Evolutionary conservation across 1,140 invertebrate species (phyloP).

Genomic region (Ceratosolen solmsi): DNA sequence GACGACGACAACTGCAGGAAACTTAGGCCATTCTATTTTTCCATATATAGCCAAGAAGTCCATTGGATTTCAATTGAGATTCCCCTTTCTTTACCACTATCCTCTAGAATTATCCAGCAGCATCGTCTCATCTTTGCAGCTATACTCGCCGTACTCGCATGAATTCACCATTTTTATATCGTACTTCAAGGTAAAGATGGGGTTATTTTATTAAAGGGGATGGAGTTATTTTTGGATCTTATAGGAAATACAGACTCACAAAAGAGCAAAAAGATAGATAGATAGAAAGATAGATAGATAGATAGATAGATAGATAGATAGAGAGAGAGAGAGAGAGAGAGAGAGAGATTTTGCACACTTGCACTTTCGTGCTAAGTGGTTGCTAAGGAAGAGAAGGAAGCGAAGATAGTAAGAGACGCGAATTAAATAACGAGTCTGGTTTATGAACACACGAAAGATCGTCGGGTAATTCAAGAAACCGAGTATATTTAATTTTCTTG

Average conservation of each 20-base stretch:
- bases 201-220: neutral
- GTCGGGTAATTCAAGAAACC: neutral
- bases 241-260: neutral
- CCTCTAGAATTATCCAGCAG: neutral
- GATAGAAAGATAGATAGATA: no score
- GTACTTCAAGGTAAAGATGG: constrained; percentile 15
- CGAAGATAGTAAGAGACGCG: neutral
- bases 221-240: constrained; percentile 32
- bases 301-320: neutral
- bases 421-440: neutral
- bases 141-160: neutral
- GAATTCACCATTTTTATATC: constrained; percentile 19
- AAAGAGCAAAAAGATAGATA: neutral
- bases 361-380: constrained; percentile 31
- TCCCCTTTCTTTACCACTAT: neutral
- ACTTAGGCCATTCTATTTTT: constrained; percentile 42
- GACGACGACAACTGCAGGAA: neutral
- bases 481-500: constrained; percentile 1
- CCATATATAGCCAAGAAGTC: constrained; percentile 36
- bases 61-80: constrained; percentile 47
- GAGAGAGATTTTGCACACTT: constrained; percentile 15
- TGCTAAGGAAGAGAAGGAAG: neutral
- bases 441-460: constrained; percentile 3
- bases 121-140: neutral
- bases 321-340: constrained; percentile 4